phyloP scores from a whole-genome alignment of 2,113 vertebrate genomes.

The Ondatra zibethicus region DNA sequence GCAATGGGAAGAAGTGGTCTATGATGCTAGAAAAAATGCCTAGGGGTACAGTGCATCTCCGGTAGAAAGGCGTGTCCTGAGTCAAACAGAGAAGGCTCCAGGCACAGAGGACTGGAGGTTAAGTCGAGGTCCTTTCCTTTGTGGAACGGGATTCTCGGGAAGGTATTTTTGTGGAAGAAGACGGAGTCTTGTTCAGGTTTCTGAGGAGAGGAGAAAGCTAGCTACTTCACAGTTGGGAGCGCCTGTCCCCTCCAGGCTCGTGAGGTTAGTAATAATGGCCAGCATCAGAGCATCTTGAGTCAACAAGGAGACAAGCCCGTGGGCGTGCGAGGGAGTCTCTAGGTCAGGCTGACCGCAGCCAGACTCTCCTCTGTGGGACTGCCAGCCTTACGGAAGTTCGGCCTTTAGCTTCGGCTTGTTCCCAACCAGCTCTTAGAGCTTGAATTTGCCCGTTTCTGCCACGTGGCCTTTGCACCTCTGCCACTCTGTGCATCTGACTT shows the following conservation, averaged over 20 bases:
- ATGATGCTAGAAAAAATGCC: background rate
- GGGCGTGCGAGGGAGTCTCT: background rate
- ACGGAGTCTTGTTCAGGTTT: too few species aligned
- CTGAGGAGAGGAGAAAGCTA: background rate
- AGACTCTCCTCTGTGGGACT: background rate
- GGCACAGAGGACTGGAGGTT: background rate
- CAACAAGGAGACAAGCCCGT: background rate
- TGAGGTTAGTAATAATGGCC: background rate
- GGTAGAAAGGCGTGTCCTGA: background rate
- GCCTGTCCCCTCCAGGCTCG: background rate
- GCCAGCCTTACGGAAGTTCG: background rate
- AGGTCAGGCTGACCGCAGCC: background rate
- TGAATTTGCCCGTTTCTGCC: background rate
- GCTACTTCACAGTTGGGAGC: too few species aligned
- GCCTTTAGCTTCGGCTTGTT: background rate
- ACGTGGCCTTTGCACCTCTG: background rate
- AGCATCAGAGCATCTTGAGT: background rate
- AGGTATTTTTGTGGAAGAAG: background rate
- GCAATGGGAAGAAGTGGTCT: background rate
- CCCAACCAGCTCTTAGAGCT: background rate
- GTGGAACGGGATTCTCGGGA: background rate
- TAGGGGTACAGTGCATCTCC: background rate
- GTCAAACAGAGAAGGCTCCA: background rate
- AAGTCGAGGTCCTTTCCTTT: background rate
- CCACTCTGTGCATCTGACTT: background rate